A percentile compares a stretch with the other conserved stretches of the same genome.
These are phyloP conservation scores for Melieria crassipennis DNA, from an alignment of 2,888 invertebrate genomes.

Conservation along the genomic window DNA sequence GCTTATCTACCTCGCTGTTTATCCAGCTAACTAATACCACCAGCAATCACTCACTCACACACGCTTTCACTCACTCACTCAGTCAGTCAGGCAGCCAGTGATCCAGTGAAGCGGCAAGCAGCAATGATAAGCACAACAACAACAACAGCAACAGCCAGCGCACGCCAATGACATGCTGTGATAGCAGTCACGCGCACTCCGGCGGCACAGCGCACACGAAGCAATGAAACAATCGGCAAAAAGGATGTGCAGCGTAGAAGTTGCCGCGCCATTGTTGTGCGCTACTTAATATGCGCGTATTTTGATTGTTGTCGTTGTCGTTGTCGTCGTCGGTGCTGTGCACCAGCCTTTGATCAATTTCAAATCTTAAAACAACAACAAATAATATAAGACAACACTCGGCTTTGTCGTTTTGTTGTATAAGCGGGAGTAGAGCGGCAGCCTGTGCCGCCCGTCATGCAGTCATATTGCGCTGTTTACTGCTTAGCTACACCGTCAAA, in stretches of 20 bases:
- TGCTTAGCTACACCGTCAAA: conserved; percentile 39
- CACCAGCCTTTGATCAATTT: conserved; percentile 49
- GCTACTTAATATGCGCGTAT: conserved; percentile 35
- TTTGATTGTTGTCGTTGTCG: conserved; percentile 33
- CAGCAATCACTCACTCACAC: too few species aligned
- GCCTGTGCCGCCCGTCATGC: too few species aligned
- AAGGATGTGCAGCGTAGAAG: not conserved
- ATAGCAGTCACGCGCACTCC: too few species aligned
- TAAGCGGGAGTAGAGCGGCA: too few species aligned
- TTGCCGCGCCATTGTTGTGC: conserved; percentile 14
- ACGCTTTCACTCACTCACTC: too few species aligned
- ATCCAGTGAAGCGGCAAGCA: not conserved
- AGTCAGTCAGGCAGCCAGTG: too few species aligned
- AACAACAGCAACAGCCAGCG: not conserved
- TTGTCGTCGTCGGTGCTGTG: conserved; percentile 30
- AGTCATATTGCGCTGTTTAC: not conserved
- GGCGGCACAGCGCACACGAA: too few species aligned
- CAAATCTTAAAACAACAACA: conserved; percentile 32
- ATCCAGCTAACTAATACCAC: too few species aligned
- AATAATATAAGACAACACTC: not conserved
- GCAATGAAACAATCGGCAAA: too few species aligned
- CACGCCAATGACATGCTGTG: not conserved
- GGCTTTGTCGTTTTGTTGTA: too few species aligned
- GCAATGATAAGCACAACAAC: not conserved
- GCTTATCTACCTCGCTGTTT: too few species aligned